Evolutionary conservation across 2,797 vertebrate genomes (phyloP), one percentile per base, ranked within the genome.

Genomic region (Tolypeutes matacus): DNA sequence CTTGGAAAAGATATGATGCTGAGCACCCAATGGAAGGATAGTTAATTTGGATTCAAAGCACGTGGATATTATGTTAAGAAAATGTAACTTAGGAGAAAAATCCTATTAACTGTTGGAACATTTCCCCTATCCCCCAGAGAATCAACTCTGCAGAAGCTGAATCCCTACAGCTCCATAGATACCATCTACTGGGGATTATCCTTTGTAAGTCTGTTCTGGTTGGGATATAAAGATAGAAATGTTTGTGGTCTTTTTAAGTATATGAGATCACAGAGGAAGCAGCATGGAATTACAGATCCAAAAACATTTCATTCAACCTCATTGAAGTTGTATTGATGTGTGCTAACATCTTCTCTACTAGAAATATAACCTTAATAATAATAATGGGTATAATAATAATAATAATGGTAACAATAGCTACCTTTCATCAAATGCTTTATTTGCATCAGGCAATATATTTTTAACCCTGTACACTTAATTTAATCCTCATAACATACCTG

Each of bases 231-330:
- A 89, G 95, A 97, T 96, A 93, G 76, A 95, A 89, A 89, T 69
- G 64, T 87, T 69, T 96, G 93, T 94, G 93, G 93, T 96, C 93
- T 96, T 95, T 81, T 77, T 80, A 97, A 87, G 77, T 78, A 67
- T 81, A 39, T 85, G 95, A 96, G 89, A 96, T 86, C 70, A 87
- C 76, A 93, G 53, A 92, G 58, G 73, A 90, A 93, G n/a, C 94
- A 87, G 83, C 60, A 25, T 81, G 86, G 67, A 85, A 91, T 93
- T 78, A 75, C 36, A 95, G 80, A 96, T 27, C 56, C 69, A 46
- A 39, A 94, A 92, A 69, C 15, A 87, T 89, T 93, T 86, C 49
- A 21, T 91, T 86, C n/a, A 93, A 29, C 31, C 51, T 86, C 62
- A 84, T 2, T 89, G 75, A 84, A 83, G 75, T 56, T 92, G 23